These are phyloP conservation scores for Drosophila siamana DNA, from an alignment of 2,888 invertebrate species.

Conservation along the genomic window DNA sequence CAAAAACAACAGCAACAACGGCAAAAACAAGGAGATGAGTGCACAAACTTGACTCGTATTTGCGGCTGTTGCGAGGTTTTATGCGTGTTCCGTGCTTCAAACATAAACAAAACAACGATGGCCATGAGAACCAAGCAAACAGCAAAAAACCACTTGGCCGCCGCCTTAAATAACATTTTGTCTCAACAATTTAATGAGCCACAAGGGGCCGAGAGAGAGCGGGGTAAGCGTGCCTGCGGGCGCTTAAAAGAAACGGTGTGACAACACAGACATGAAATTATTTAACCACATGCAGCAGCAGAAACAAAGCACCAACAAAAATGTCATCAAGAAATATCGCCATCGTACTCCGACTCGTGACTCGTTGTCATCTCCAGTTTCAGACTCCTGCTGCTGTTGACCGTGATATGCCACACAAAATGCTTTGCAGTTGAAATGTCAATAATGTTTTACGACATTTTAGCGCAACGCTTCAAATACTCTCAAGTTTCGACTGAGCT, in stretches of 20 bases:
- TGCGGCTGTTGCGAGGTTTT: slow-evolving; percentile 67
- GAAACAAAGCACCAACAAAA: slow-evolving; percentile 10
- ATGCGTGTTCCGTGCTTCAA: slow-evolving; percentile 56
- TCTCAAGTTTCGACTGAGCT: background rate
- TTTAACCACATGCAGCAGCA: slow-evolving; percentile 34
- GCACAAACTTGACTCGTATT: slow-evolving; percentile 53
- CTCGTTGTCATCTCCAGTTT: background rate
- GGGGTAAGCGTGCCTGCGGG: slow-evolving; percentile 3
- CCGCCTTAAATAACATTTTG: slow-evolving; percentile 43
- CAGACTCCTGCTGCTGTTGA: slow-evolving; percentile 2
- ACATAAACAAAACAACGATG: slow-evolving; percentile 34
- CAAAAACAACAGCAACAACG: slow-evolving; percentile 26
- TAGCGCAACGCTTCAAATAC: slow-evolving; percentile 54
- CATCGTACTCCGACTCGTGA: background rate
- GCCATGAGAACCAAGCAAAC: slow-evolving; percentile 23
- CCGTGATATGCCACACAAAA: slow-evolving; percentile 46
- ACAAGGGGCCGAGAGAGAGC: slow-evolving; percentile 8
- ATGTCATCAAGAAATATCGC: slow-evolving; percentile 9
- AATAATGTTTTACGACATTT: slow-evolving; percentile 76
- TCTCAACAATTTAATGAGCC: slow-evolving; percentile 64
- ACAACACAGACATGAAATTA: slow-evolving; percentile 55
- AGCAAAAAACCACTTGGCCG: slow-evolving; percentile 34
- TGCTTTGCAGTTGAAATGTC: slow-evolving; percentile 76
- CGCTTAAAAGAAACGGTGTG: slow-evolving; percentile 53
- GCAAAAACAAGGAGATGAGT: slow-evolving; percentile 22